Conservation (phyloP, 2,797 vertebrate genomes). For the Coregonus suidteri region DNA sequence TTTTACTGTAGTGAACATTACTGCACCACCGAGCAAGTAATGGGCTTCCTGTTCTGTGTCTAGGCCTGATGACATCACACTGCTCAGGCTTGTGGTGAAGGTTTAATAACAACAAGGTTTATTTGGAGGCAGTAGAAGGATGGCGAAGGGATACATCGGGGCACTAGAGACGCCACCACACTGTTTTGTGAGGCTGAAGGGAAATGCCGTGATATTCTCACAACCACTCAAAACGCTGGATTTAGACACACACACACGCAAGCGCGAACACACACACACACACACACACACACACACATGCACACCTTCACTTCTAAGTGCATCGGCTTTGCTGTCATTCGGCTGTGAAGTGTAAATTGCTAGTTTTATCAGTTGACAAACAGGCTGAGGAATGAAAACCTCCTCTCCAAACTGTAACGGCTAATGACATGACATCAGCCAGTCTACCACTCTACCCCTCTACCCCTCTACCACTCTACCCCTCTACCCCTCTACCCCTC, state of each 20-base stretch:
- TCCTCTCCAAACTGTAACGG: no score
- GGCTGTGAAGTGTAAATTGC: conserved; percentile 12
- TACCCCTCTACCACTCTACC: no score
- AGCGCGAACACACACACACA: no score
- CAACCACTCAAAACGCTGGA: no score
- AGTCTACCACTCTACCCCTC: no score
- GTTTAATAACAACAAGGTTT: conserved; percentile 30
- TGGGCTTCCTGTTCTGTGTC: conserved; percentile 59
- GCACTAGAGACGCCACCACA: not conserved
- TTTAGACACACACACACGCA: not conserved
- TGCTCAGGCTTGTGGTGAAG: conserved; percentile 30
- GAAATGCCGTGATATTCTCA: not conserved
- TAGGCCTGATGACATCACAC: conserved; percentile 63
- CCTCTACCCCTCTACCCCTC: no score
- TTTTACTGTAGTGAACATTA: conserved; percentile 63
- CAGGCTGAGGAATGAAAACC: not conserved
- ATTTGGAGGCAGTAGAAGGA: not conserved
- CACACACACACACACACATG: no score
- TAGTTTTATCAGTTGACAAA: conserved; percentile 27
- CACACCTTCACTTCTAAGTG: not conserved
- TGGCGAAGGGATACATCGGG: not conserved
- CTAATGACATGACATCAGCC: no score
- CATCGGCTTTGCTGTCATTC: conserved; percentile 25
- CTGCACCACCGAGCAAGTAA: conserved; percentile 49
- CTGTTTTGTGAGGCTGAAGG: not conserved